phyloP scores from a whole-genome alignment of 2,113 vertebrate species.

The Platichthys flesus region DNA sequence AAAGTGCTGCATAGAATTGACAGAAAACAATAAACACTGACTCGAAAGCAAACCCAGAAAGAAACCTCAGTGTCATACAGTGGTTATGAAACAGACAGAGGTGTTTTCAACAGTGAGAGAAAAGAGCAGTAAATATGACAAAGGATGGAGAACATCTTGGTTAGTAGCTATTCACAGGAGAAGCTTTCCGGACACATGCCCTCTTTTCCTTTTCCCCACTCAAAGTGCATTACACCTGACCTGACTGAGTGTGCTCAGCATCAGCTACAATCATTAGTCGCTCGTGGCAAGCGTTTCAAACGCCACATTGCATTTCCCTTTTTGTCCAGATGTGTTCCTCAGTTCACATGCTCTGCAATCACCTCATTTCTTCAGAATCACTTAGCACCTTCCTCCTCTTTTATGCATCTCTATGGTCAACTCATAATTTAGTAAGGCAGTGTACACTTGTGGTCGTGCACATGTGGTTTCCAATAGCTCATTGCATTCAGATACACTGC shows the following conservation, averaged over 20 bases:
- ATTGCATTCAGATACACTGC: conserved; percentile 7
- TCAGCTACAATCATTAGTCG: conserved; percentile 68
- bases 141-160: conserved; percentile 43
- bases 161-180: conserved; percentile 47
- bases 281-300: conserved; percentile 34
- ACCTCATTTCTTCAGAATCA: conserved; percentile 27
- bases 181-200: conserved; percentile 24
- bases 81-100: conserved; percentile 33
- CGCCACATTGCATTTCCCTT: conserved; percentile 33
- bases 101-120: conserved; percentile 35
- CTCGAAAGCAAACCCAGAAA: neutral
- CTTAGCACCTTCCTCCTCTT: conserved; percentile 19
- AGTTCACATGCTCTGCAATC: conserved; percentile 8
- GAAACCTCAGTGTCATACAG: conserved; percentile 14
- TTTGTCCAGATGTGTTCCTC: neutral
- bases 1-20: conserved; percentile 64
- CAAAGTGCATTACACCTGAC: conserved; percentile 52
- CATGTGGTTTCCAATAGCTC: neutral
- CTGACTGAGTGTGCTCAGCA: conserved; percentile 25
- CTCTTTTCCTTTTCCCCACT: conserved; percentile 30
- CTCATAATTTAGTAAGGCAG: conserved; percentile 35
- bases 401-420: conserved; percentile 13
- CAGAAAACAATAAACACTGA: conserved; percentile 24
- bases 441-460: conserved; percentile 14
- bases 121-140: conserved; percentile 28